Base-by-base conservation (phyloP, 2,113 vertebrate genomes). In the Silurus meridionalis region DNA sequence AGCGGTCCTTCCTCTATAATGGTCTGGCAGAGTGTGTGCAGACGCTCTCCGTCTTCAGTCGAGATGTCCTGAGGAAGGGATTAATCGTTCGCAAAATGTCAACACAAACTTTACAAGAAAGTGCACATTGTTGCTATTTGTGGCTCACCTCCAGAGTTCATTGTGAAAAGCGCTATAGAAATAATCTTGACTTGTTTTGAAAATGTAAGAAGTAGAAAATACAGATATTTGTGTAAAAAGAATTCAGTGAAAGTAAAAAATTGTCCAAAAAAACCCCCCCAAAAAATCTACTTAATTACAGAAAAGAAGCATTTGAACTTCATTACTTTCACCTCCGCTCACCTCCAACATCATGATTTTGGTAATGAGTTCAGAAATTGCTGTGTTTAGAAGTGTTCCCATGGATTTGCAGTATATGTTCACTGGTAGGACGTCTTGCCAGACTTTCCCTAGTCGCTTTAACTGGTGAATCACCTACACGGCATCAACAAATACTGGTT, bases 371-470 rank as follows among this genome's bases (percentile, higher is more conserved):
- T 99, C 98, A 0, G 93, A 25, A 80, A 99, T 93, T 10, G 97
- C 96, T 0, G 96, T 97, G 93, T 96, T 99, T 75, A 99, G 95
- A 0, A 99, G 86, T 46, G 95, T 96, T 11, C 98, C 98, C 96
- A 99, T 96, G 0, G 98, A 96, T 93, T 97, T 98, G 93, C 98
- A 99, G 87, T 99, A 99, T 64, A 97, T 94, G 4, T 92, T 96
- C 75, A 98, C 96, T 0, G 98, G 98, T 0, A 99, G 94, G 15
- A 99, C 96, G 1, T 98, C 98, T 91, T 99, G 97, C 98, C 98
- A 99, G 83, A 99, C 96, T 14, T 94, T 94, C 2, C 97, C 97
- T 89, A 99, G 91, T 61, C 97, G 95, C 88, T 95, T 99, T 84
- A 99, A 79, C 89, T 99, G 98, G 85, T 99, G 97, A 89, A 98